Evolutionary conservation across 2,113 vertebrate genomes (phyloP), one percentile per base, ranked within the genome.

Genomic region (Micronisus gabar): DNA sequence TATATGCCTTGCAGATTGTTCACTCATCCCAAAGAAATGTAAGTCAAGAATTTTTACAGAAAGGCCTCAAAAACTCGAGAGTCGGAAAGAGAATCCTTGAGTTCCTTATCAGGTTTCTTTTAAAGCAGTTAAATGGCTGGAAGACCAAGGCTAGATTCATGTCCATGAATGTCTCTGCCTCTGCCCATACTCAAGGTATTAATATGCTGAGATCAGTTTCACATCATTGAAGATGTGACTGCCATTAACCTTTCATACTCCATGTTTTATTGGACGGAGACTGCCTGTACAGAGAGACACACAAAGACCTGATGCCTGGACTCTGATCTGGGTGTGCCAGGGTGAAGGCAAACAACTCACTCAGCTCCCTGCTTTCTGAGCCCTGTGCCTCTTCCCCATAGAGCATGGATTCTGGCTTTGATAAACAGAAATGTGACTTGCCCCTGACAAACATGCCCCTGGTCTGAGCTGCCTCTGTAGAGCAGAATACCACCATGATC

Each of bases 311-410:
- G 4, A 15, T 11, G 38, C 16, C 55, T 90, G 94, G 89, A 97
- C 96, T 97, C 92, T 97, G 96, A n/a, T 58, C 95, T 73, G 95
- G 96, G 97, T n/a, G 97, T 86, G 96, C 68, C 88, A 0, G 48
- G 22, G 2, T 34, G 48, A 52, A 63, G 59, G 38, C 52, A 93
- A 93, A 88, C 88, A 90, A 6, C 58, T 58, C 32, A 0, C 53
- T 2, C 55, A 34, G 75, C 55, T 88, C 65, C n/a, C 63, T 79
- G 61, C 17, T 15, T 2, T 4, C 53, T 2, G 2, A 67, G 58
- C 67, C 67, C 80, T 45, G 14, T 72, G 58, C 10, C 47, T 78
- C 47, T 45, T 50, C 52, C 47, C 36, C 19, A 6, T 1, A 0
- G 41, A 59, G 6, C 23, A 10, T 17, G 32, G 36, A 21, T 36